These are phyloP conservation scores for Tachyglossus aculeatus DNA, from an alignment of 2,797 vertebrate species.

Conservation along the genomic window DNA sequence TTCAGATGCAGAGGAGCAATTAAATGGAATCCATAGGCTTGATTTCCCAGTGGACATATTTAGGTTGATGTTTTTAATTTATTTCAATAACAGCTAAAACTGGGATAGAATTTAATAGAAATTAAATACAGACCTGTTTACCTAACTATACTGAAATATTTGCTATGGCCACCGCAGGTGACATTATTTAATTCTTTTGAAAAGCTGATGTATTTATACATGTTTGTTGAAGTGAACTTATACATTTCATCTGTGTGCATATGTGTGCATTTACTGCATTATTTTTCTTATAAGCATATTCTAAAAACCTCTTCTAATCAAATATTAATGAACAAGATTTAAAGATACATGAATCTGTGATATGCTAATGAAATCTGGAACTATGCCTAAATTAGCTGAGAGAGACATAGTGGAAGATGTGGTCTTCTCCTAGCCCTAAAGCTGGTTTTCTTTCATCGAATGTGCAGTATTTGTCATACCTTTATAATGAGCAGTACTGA, in stretches of 20 bases:
- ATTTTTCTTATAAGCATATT: slow-evolving; percentile 45
- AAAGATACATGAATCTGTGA: slow-evolving; percentile 11
- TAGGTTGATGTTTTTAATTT: slow-evolving; percentile 1
- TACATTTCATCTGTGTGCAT: slow-evolving; percentile 28
- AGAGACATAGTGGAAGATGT: slow-evolving; percentile 46
- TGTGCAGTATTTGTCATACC: slow-evolving; percentile 43
- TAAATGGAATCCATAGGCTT: too few species aligned
- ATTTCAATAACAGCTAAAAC: slow-evolving; percentile 6
- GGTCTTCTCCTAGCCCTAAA: slow-evolving; percentile 32
- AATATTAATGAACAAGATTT: slow-evolving; percentile 36
- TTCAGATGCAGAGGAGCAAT: neutral
- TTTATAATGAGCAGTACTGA: slow-evolving; percentile 46
- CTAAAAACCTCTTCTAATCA: slow-evolving; percentile 36
- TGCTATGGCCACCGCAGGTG: slow-evolving; percentile 23
- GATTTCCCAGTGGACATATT: too few species aligned
- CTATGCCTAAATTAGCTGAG: slow-evolving; percentile 47
- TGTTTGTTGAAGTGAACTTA: slow-evolving; percentile 8
- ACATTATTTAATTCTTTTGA: neutral
- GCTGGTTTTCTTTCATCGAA: slow-evolving; percentile 47
- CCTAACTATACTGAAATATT: slow-evolving; percentile 7
- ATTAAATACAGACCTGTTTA: slow-evolving; percentile 17
- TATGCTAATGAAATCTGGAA: slow-evolving; percentile 25
- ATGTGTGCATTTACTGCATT: slow-evolving; percentile 40
- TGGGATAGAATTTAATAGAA: slow-evolving; percentile 31
- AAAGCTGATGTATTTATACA: neutral